A percentile compares a stretch with the other conserved stretches of the same genome.
Conservation (phyloP, 2,113 vertebrate species). For the Sisor rabdophorus region DNA sequence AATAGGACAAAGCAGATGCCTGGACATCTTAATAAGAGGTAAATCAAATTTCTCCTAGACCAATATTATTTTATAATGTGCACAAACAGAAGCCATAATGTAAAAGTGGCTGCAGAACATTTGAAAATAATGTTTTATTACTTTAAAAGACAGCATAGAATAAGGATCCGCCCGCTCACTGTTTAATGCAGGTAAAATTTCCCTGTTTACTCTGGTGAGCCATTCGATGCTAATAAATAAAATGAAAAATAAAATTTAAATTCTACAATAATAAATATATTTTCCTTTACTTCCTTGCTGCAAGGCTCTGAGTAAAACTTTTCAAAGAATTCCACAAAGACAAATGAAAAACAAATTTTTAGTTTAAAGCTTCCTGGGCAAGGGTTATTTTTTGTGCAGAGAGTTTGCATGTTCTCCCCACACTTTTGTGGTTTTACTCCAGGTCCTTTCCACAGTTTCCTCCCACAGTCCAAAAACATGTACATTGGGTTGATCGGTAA, state of each 20-base stretch:
- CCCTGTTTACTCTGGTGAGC: neutral
- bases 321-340: too few relatives aligned
- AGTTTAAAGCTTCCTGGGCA: too few relatives aligned
- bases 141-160: neutral
- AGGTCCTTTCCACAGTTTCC: too few relatives aligned
- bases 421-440: too few relatives aligned
- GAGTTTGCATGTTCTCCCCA: too few relatives aligned
- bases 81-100: neutral
- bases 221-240: neutral
- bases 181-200: neutral
- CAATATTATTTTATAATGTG: neutral
- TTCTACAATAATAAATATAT: too few relatives aligned
- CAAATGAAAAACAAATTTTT: too few relatives aligned
- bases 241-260: neutral
- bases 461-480: too few relatives aligned
- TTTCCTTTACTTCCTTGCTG: too few relatives aligned
- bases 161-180: neutral
- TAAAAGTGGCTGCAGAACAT: neutral
- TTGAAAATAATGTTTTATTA: slow-evolving; percentile 4
- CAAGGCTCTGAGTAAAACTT: too few relatives aligned
- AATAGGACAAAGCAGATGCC: neutral
- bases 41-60: neutral
- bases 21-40: neutral
- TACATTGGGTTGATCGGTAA: too few relatives aligned
- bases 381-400: too few relatives aligned